Percentiles rank a stretch among this genome's conserved stretches.
phyloP scores from a whole-genome alignment of 2,797 vertebrate species.

The Silurus aristotelis region DNA sequence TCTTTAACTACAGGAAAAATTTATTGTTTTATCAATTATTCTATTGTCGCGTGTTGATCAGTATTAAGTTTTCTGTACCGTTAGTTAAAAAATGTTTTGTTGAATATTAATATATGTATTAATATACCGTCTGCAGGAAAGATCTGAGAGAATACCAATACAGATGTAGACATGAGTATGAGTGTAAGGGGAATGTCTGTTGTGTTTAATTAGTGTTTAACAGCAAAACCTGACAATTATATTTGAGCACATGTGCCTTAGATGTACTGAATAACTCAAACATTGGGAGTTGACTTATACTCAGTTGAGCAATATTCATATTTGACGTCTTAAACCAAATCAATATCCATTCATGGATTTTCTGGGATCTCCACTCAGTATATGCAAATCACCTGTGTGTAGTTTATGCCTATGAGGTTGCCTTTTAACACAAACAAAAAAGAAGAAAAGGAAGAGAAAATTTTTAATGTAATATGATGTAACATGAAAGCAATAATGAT shows the following conservation, averaged over 20 bases:
- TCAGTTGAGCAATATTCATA: background rate
- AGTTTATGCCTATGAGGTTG: background rate
- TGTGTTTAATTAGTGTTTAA: slow-evolving; percentile 23
- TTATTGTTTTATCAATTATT: background rate
- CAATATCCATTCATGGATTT: background rate
- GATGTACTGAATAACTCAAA: background rate
- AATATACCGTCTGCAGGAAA: background rate
- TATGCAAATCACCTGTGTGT: background rate
- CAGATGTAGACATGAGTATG: background rate
- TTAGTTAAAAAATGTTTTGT: background rate
- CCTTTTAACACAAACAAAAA: background rate
- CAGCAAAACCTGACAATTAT: slow-evolving; percentile 16
- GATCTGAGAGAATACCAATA: background rate
- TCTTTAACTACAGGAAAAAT: background rate
- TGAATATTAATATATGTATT: background rate
- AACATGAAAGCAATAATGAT: background rate
- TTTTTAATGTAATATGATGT: background rate
- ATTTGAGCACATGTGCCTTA: slow-evolving; percentile 14
- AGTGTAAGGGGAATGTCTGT: slow-evolving; percentile 7
- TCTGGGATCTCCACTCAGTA: background rate
- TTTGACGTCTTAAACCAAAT: background rate
- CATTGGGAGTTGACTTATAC: background rate
- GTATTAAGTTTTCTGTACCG: background rate
- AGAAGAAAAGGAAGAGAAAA: background rate
- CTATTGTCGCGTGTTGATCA: background rate